Evolutionary conservation across 2,797 vertebrate species (phyloP).

Genomic region (Eutrigla gurnardus): DNA sequence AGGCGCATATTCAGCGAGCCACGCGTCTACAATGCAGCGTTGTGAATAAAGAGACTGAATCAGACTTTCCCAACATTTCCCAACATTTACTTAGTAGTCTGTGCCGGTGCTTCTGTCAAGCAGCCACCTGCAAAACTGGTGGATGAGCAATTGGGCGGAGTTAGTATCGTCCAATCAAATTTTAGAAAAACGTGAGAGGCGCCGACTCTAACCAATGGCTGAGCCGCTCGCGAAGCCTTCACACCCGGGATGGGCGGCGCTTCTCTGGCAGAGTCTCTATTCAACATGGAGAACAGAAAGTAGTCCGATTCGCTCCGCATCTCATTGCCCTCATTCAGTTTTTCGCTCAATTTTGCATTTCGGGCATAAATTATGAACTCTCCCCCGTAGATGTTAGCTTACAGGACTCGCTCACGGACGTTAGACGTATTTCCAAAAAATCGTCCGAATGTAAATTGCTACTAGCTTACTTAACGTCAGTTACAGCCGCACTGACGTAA

Average conservation of each 20-base stretch:
- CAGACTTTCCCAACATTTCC: conserved; percentile 40
- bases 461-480: conserved; percentile 23
- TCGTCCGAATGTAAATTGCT: background rate
- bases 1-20: conserved; percentile 3
- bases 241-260: conserved; percentile 61
- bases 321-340: conserved; percentile 16
- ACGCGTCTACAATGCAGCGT: background rate
- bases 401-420: conserved; percentile 27
- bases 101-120: conserved; percentile 41
- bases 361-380: conserved; percentile 1
- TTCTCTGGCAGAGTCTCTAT: conserved; percentile 49
- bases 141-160: conserved; percentile 28
- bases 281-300: conserved; percentile 81
- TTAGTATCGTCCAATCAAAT: conserved; percentile 59
- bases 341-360: background rate
- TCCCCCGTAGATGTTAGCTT: background rate
- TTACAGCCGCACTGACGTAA: conserved; percentile 9
- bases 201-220: conserved; percentile 43
- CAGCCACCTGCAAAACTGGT: conserved; percentile 42
- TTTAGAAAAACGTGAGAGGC: conserved; percentile 43
- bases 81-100: conserved; percentile 65
- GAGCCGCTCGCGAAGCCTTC: background rate
- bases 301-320: conserved; percentile 51
- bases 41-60: conserved; percentile 14
- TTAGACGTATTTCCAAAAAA: conserved; percentile 2